Conservation (phyloP, 2,888 invertebrate genomes). For the Holacanthella duospinosa region DNA sequence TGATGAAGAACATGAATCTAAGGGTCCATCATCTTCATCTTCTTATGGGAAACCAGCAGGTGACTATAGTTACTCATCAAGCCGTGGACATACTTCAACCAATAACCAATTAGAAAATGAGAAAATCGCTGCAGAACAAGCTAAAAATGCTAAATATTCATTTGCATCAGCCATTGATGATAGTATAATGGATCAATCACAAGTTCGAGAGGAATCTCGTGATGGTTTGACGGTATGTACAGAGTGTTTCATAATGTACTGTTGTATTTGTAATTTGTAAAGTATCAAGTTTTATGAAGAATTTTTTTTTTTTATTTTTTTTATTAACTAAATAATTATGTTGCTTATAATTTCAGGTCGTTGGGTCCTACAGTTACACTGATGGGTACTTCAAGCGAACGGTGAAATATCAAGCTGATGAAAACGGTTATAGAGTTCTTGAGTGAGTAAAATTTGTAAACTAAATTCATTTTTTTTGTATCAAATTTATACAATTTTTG, state of each 20-base stretch:
- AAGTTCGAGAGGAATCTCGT: conserved; percentile 42
- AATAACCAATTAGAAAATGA: conserved; percentile 15
- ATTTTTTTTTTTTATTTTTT: not conserved
- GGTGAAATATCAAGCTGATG: conserved; percentile 49
- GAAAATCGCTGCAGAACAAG: conserved; percentile 16
- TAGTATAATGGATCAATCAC: conserved; percentile 43
- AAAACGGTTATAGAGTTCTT: conserved; percentile 52
- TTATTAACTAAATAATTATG: not conserved
- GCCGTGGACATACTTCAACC: not conserved
- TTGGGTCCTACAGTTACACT: conserved; percentile 51
- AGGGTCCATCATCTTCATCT: no score
- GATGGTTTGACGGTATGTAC: conserved; percentile 41
- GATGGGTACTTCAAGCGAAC: conserved; percentile 51
- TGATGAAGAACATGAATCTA: not conserved
- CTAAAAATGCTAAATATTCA: conserved; percentile 44
- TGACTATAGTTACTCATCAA: not conserved
- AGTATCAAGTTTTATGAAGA: not conserved
- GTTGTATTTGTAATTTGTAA: not conserved
- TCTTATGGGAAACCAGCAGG: no score
- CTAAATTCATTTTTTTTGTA: not conserved
- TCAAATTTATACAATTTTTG: no score
- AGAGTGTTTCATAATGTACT: no score
- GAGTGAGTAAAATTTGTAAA: conserved; percentile 42
- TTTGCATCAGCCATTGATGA: conserved; percentile 45
- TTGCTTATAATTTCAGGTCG: conserved; percentile 15